Evolutionary conservation across 2,888 invertebrate genomes (phyloP).

Genomic region (Asteroscopus sphinx): DNA sequence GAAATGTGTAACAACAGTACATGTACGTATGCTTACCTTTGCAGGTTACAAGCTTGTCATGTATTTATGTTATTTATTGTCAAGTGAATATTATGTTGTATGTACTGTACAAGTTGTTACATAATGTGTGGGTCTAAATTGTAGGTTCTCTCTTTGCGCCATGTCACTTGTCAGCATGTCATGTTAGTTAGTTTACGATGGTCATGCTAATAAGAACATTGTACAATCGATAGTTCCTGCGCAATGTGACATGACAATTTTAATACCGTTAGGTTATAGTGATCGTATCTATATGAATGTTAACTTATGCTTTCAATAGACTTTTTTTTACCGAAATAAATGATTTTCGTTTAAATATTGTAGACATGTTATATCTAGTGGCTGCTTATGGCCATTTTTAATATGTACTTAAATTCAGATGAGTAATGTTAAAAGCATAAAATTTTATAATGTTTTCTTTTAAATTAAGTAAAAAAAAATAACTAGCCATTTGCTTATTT

Average conservation of each 20-base stretch:
- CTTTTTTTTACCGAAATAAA: no score
- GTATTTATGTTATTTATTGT: background rate
- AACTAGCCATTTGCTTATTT: no score
- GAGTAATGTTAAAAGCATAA: no score
- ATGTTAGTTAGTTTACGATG: conserved; percentile 50
- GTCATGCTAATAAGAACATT: conserved; percentile 44
- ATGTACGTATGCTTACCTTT: no score
- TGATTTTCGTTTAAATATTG: no score
- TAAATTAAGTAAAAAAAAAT: no score
- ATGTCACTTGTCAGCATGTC: conserved; percentile 44
- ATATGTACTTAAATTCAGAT: no score
- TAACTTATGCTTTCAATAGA: no score
- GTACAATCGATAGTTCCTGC: conserved; percentile 28
- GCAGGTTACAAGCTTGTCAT: background rate
- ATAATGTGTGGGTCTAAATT: conserved; percentile 10
- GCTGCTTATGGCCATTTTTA: no score
- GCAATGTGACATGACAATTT: conserved; percentile 8
- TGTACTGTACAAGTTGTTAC: background rate
- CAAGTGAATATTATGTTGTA: background rate
- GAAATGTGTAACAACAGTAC: no score
- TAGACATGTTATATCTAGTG: no score
- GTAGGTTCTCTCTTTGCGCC: conserved; percentile 29
- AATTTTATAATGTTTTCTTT: no score
- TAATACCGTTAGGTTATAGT: conserved; percentile 1
- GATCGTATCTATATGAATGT: background rate